Base-by-base conservation (phyloP, 2,888 invertebrate genomes). In the Glyphotaelius pellucidus region DNA sequence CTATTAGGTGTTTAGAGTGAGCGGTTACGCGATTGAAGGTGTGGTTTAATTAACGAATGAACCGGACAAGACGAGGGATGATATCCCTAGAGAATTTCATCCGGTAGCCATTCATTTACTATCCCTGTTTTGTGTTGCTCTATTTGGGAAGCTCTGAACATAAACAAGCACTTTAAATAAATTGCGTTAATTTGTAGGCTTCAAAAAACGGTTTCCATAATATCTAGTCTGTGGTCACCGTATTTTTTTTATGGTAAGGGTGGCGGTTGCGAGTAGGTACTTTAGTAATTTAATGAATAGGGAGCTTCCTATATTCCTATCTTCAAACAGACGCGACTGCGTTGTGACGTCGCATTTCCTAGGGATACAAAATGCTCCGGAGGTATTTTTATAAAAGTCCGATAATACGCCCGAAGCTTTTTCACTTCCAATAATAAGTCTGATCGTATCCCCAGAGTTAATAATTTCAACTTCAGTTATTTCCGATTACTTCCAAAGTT, bases 21-120 rank as follows among this genome's bases (percentile, higher is more conserved):
- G 47, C 86, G 25, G 90, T 90, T 85, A 90, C 90, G 90, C 90
- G n/a, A 90, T 52, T 35, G 32, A 67, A 90, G 90, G 90, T 79
- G 90, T 42, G 90, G 84, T 90, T 85, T 84, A 90, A 84, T 90
- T 84, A 84, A 35, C 52, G 80, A 84, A 90, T 79, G 90, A 85
- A 47, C 47, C 5, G 38, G 47, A 30, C 86, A 86, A 42, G 86
- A 30, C 47, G 14, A 25, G 38, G 42, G 86, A 86, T 25, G 86
- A 86, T 42, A 38, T 38, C 86, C 83, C 32, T 32, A 15, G 83
- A 31, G 32, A 83, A 83, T 67, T 67, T 35, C 85, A 42, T 86
- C 86, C 30, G 86, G 30, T 42, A 31, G 35, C 42, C 86, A 86
- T 86, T 42, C 30, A 42, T 86, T 42, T 35, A 35, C 67, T 67